A percentile compares a stretch with the other conserved stretches of the same genome.
Conservation (phyloP, 1,140 invertebrate species). For the Bombus haemorrhoidalis region DNA sequence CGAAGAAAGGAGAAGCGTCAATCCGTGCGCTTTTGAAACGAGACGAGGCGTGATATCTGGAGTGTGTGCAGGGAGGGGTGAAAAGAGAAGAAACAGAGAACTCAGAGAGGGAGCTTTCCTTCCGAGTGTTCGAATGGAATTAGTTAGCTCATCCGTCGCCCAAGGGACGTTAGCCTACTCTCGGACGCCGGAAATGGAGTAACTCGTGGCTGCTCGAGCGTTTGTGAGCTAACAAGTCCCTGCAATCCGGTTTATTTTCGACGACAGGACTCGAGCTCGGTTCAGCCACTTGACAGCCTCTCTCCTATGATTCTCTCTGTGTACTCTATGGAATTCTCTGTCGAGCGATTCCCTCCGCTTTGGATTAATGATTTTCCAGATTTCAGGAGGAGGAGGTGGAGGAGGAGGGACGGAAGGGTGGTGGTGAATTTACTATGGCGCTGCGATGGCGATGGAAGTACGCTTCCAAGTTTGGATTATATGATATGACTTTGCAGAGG, state of each 20-base stretch:
- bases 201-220: slow-evolving; percentile 31
- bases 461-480: no score
- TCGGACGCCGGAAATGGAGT: slow-evolving; percentile 15
- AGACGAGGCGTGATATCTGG: neutral
- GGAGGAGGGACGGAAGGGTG: no score
- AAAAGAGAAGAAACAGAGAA: neutral
- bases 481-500: no score
- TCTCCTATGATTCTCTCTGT: neutral
- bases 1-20: neutral
- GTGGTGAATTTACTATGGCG: no score
- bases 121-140: slow-evolving; percentile 63
- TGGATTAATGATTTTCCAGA: neutral
- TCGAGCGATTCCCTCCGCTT: neutral
- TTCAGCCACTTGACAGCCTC: neutral
- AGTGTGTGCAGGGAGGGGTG: neutral
- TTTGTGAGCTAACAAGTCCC: slow-evolving; percentile 59
- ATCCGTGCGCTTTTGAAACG: neutral
- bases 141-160: slow-evolving; percentile 61
- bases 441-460: no score
- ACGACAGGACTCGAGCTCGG: neutral
- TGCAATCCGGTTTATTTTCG: slow-evolving; percentile 54
- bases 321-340: neutral
- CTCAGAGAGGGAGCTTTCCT: slow-evolving; percentile 31
- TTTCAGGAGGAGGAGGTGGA: neutral
- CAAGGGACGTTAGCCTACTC: slow-evolving; percentile 27